Evolutionary conservation across 2,888 invertebrate species (phyloP).

Genomic region (Opisthograptis luteolata): DNA sequence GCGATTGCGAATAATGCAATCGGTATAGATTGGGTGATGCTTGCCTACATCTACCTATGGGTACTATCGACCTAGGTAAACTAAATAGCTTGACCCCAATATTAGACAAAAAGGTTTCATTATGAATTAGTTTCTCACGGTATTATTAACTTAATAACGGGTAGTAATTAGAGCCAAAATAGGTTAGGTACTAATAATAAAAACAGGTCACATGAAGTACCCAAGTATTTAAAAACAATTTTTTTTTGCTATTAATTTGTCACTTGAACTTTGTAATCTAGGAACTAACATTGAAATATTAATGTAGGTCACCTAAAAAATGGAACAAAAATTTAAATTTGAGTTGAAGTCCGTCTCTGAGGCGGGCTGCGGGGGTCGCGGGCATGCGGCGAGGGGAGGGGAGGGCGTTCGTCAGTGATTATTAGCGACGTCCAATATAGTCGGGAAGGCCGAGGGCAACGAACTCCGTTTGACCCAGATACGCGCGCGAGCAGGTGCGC

Average conservation of each 20-base stretch:
- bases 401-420: constrained; percentile 55
- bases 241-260: constrained; percentile 8
- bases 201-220: too few relatives aligned
- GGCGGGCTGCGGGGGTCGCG: constrained; percentile 42
- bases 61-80: constrained; percentile 15
- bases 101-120: constrained; percentile 1
- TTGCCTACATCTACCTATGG: constrained; percentile 19
- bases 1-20: constrained; percentile 66
- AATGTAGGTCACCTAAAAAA: constrained; percentile 20
- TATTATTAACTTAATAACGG: too few relatives aligned
- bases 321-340: constrained; percentile 23
- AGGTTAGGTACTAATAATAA: too few relatives aligned
- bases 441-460: constrained; percentile 84
- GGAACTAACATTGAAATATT: constrained; percentile 9
- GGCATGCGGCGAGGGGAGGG: constrained; percentile 43
- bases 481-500: constrained; percentile 42
- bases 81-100: constrained; percentile 18
- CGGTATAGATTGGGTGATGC: constrained; percentile 53
- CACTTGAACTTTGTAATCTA: constrained; percentile 12
- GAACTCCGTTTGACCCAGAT: constrained; percentile 83
- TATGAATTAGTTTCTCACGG: too few relatives aligned
- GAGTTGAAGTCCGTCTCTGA: constrained; percentile 54
- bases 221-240: neutral
- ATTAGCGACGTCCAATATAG: constrained; percentile 82
- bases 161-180: too few relatives aligned